These are phyloP conservation scores for Ceraclea dissimilis DNA, from an alignment of 2,888 invertebrate species.

Conservation along the genomic window DNA sequence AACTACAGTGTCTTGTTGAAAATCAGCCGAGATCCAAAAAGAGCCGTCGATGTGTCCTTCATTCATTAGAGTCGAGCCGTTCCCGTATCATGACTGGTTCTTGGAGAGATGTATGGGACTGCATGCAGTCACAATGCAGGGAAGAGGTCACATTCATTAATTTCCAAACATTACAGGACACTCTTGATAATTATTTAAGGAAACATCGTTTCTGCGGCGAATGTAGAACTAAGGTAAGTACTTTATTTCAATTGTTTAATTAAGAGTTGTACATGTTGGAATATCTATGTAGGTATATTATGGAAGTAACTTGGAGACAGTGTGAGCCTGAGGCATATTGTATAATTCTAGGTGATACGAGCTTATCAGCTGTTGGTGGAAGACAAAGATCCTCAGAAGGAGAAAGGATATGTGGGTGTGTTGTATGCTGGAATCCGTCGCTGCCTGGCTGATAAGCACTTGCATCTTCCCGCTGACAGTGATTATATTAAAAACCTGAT, in stretches of 20 bases:
- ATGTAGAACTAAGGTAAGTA: conserved; percentile 78
- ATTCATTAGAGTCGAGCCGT: conserved; percentile 82
- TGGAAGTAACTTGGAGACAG: too few relatives aligned
- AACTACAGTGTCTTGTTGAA: conserved; percentile 69
- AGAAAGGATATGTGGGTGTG: conserved; percentile 82
- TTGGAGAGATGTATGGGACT: conserved; percentile 80
- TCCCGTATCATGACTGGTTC: conserved; percentile 55
- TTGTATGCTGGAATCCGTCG: conserved; percentile 81
- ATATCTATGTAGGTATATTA: too few relatives aligned
- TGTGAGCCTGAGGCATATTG: too few relatives aligned
- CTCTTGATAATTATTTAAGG: conserved; percentile 81
- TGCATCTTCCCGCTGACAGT: conserved; percentile 81
- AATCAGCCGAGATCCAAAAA: conserved; percentile 81
- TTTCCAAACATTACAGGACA: conserved; percentile 74
- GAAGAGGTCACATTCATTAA: conserved; percentile 84
- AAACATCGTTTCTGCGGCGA: conserved; percentile 93
- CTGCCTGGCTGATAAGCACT: conserved; percentile 78
- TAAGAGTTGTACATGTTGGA: too few relatives aligned
- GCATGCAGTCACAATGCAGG: conserved; percentile 71
- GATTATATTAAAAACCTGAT: conserved; percentile 85
- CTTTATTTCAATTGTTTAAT: neutral
- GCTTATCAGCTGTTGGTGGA: conserved; percentile 84
- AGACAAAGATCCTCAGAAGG: conserved; percentile 74
- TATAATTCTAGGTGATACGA: conserved; percentile 48
- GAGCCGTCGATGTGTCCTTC: conserved; percentile 80